Evolutionary conservation across 2,113 vertebrate genomes (phyloP), one percentile per base, ranked within the genome.

Genomic region (Carassius auratus): DNA sequence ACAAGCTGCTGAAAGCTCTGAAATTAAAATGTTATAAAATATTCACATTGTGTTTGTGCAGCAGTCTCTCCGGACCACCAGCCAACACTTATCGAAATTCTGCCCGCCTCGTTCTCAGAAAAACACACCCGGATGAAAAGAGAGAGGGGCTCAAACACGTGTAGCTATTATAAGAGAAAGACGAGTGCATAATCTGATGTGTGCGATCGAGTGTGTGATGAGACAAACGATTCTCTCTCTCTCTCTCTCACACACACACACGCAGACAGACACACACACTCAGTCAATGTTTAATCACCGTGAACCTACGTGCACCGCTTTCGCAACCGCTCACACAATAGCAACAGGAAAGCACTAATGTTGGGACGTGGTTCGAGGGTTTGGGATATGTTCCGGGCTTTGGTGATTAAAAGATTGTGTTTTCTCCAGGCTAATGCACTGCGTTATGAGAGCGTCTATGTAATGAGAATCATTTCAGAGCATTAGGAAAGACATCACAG

Each of bases 381-480:
- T 82, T 69, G 64, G 64, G 64, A 69, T 33, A 30, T 12, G 52
- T 83, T 57, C 48, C 38, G 66, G 68, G 66, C 3, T 83, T 73
- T 57, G 81, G 68, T 83, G 81, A 83, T 83, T 73, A 83, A 83
- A 83, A 57, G 81, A 57, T 59, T 83, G 81, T 10, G 81, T 73
- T 83, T 83, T 50, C 81, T 73, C 30, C 50, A 48, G 38, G 69
- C 77, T 84, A 79, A 86, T 74, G 85, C 78, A 76, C 33, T 59
- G 68, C 33, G 69, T 87, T 83, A 64, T 59, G 26, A 64, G 23
- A 50, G 42, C 15, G 8, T 87, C 64, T 48, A 38, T 84, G 68
- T 87, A 79, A 87, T 87, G 83, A 84, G 82, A 77, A 79, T 84
- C 30, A 66, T 80, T 84, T 84, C 86, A 26, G 33, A 66, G 36